Conservation (phyloP, 1,140 invertebrate species). For the Lucilia sericata region DNA sequence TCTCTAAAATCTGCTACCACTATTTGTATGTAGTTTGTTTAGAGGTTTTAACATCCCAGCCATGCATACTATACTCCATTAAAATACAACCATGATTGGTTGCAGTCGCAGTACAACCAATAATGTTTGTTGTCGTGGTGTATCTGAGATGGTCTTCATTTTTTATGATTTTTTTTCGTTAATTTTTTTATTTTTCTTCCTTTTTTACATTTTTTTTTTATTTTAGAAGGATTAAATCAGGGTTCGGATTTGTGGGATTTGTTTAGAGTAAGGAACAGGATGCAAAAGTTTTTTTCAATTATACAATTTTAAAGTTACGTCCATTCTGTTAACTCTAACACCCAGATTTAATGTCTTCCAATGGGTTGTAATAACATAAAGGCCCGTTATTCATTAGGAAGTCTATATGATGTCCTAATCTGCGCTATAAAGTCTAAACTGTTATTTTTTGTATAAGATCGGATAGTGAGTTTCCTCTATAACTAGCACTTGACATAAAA, state of each 20-base stretch:
- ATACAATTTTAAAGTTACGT: too few relatives aligned
- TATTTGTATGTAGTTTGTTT: background rate
- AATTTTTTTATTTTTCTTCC: background rate
- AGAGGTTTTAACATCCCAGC: background rate
- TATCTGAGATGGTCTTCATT: background rate
- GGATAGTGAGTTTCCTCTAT: too few relatives aligned
- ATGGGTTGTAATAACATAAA: too few relatives aligned
- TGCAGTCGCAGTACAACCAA: constrained; percentile 21
- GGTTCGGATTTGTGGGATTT: background rate
- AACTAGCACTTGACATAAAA: too few relatives aligned
- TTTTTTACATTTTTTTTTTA: background rate
- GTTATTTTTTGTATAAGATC: too few relatives aligned
- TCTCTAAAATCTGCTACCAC: background rate
- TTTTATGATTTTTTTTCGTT: background rate
- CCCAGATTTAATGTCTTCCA: too few relatives aligned
- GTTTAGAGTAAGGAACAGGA: too few relatives aligned
- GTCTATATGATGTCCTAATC: too few relatives aligned
- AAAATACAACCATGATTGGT: constrained; percentile 21
- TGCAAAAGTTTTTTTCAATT: too few relatives aligned
- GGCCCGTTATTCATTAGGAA: too few relatives aligned
- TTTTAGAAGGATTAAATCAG: constrained; percentile 1
- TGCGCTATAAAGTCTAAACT: too few relatives aligned
- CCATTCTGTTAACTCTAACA: too few relatives aligned
- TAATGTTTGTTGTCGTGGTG: background rate
- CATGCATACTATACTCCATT: constrained; percentile 3